phyloP scores from a whole-genome alignment of 2,888 invertebrate genomes.

The Eubasilissa splendida region DNA sequence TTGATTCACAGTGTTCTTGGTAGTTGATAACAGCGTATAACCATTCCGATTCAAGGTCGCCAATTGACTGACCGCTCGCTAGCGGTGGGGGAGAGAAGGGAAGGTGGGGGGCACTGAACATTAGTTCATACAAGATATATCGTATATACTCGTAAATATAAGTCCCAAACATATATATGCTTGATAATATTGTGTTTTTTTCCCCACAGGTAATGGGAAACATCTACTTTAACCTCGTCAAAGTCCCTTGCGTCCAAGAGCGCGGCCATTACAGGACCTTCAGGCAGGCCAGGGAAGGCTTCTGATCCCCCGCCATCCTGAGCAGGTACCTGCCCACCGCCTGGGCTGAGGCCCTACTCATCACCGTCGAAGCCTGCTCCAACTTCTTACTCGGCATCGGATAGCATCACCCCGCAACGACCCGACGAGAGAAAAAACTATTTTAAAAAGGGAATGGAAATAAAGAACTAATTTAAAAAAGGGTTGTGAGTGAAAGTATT shows the following conservation, averaged over 20 bases:
- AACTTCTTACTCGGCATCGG: constrained; percentile 49
- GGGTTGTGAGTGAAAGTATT: no score
- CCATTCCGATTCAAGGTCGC: no score
- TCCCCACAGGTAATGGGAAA: constrained; percentile 80
- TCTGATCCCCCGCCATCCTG: constrained; percentile 62
- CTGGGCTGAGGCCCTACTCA: constrained; percentile 51
- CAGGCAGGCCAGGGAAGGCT: constrained; percentile 71
- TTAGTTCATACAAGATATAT: no score
- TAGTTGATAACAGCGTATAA: no score
- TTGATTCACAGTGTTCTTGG: no score
- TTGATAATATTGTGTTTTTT: background rate
- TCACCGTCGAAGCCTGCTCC: constrained; percentile 48
- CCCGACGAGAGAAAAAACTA: background rate
- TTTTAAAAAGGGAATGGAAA: background rate
- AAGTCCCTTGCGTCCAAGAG: constrained; percentile 82
- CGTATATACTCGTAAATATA: no score
- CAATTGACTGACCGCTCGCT: no score
- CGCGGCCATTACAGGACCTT: constrained; percentile 64
- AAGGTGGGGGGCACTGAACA: no score
- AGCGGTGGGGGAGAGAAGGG: no score
- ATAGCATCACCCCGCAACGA: constrained; percentile 37
- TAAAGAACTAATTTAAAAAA: no score
- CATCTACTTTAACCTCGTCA: constrained; percentile 88
- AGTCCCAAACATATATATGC: background rate
- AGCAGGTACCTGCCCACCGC: constrained; percentile 39